phyloP scores from a whole-genome alignment of 2,797 vertebrate species.

The Oreortyx pictus region DNA sequence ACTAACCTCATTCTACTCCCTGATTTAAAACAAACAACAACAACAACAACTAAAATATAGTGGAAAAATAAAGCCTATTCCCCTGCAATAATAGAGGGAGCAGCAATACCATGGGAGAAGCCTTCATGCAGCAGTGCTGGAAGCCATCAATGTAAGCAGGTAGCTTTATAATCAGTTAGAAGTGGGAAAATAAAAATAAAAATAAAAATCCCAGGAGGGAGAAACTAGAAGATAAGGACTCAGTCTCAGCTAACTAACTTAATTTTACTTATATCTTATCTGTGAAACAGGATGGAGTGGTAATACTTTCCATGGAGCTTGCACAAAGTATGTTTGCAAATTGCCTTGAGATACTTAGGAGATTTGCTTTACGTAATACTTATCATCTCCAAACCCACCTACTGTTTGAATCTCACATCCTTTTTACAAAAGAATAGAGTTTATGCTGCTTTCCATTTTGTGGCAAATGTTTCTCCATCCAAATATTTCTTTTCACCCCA shows the following conservation, averaged over 20 bases:
- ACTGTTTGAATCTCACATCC: conserved; percentile 10
- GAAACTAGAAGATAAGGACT: conserved; percentile 28
- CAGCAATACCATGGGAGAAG: neutral
- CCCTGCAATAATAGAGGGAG: neutral
- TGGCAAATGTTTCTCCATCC: neutral
- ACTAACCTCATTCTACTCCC: neutral
- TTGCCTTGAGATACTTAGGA: conserved; percentile 22
- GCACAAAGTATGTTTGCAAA: neutral
- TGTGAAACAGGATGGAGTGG: conserved; percentile 9
- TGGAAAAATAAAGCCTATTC: neutral
- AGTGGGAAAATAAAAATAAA: neutral
- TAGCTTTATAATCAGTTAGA: neutral
- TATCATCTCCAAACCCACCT: conserved; percentile 10
- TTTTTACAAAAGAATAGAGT: neutral
- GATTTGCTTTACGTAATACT: conserved; percentile 2
- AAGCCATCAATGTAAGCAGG: neutral
- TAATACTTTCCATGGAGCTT: neutral
- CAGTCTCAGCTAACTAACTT: conserved; percentile 4
- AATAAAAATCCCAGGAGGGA: neutral
- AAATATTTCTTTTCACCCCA: conserved; percentile 3
- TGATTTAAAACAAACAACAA: neutral
- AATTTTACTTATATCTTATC: neutral
- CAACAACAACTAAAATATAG: neutral
- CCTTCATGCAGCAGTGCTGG: neutral
- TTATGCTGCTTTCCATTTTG: neutral